Conservation (phyloP, 1,140 invertebrate genomes). For the Drosophila pseudoananassae region DNA sequence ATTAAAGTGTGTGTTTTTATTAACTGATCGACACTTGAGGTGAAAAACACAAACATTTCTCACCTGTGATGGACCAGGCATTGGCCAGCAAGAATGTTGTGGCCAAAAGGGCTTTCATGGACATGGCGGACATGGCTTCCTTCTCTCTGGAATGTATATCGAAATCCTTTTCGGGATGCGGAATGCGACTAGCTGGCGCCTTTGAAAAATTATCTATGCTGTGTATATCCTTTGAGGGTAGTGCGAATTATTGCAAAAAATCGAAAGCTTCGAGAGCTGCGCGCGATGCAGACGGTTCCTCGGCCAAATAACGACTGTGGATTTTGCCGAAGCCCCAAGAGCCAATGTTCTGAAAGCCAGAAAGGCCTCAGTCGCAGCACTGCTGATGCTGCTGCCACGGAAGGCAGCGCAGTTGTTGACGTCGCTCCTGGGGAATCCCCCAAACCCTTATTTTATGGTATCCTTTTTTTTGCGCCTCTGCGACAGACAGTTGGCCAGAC, state of each 20-base stretch:
- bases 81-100: slow-evolving; percentile 62
- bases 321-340: slow-evolving; percentile 56
- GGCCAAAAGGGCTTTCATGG: slow-evolving; percentile 62
- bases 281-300: slow-evolving; percentile 76
- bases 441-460: background rate
- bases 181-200: slow-evolving; percentile 64
- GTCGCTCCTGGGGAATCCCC: slow-evolving; percentile 57
- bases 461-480: slow-evolving; percentile 4
- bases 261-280: slow-evolving; percentile 36
- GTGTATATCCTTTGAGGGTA: slow-evolving; percentile 35
- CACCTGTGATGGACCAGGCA: slow-evolving; percentile 69
- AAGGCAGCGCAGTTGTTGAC: slow-evolving; percentile 5
- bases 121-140: slow-evolving; percentile 41
- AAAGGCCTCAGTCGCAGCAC: slow-evolving; percentile 23
- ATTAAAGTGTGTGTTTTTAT: slow-evolving; percentile 6
- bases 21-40: slow-evolving; percentile 27
- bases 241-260: slow-evolving; percentile 8
- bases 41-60: slow-evolving; percentile 18
- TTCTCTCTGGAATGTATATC: slow-evolving; percentile 49
- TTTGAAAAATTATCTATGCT: slow-evolving; percentile 11
- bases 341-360: slow-evolving; percentile 31
- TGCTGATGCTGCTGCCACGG: slow-evolving; percentile 37
- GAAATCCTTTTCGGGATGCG: slow-evolving; percentile 42
- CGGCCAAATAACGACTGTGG: slow-evolving; percentile 71
- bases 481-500: slow-evolving; percentile 11